Base-by-base conservation (phyloP, 2,797 vertebrate species). In the Diglossa cyanea region DNA sequence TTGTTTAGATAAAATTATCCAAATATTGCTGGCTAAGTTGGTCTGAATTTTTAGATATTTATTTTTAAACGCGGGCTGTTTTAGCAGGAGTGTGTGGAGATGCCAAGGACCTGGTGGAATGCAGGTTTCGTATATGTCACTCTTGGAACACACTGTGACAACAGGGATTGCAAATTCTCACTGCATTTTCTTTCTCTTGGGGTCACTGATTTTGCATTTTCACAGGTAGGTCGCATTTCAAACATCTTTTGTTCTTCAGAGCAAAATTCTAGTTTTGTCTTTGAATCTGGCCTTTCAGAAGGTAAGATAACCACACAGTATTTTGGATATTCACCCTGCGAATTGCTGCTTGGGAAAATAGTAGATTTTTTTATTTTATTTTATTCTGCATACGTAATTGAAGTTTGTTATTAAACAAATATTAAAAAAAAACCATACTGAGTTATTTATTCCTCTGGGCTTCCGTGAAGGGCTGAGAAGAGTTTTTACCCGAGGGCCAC, bases 51-150 rank as follows among this genome's bases (percentile, higher is more conserved):
- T 45, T 24, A 42, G 11, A 24, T 3, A 15, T 37, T 61, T 35
- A 20, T 66, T 57, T 68, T 7, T 42, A 65, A 51, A 33, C 0
- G 0, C 17, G 15, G 13, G 5, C 0, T 17, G 9, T 23, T 26
- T 25, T 19, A 47, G 31, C 20, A 33, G 21, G 30, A 71, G 30
- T 0, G 2, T 0, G 4, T 7, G 15, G 45, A 48, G 50, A 10
- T 7, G 17, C 55, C 5, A 25, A 51, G 51, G 20, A 62, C 5
- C 7, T 20, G 37, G 45, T 3, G 11, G n/a, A 35, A 40, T 1
- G 11, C 10, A 4, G 6, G 5, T n/a, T 10, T 16, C 0, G 1
- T 18, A 3, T 8, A 0, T 9, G 8, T 7, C 6, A 2, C 6
- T 1, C 8, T 24, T 24, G 7, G 1, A 37, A 28, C 17, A 13